Evolutionary conservation across 2,113 vertebrate species (phyloP), one percentile per base, ranked within the genome.

Genomic region (Malurus melanocephalus): DNA sequence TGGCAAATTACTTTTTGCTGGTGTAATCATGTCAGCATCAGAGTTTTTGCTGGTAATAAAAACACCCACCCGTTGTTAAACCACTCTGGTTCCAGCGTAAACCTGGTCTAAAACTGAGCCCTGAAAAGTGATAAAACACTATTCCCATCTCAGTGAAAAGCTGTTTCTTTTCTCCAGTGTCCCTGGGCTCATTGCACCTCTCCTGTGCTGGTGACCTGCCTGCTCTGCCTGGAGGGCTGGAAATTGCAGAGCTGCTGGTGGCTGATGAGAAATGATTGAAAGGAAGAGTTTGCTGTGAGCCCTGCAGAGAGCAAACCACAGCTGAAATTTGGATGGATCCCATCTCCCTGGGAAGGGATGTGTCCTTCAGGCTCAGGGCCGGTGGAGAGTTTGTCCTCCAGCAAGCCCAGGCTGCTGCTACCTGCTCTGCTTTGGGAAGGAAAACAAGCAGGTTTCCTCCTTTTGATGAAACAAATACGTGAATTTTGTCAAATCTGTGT

Each of bases 221-320:
- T 42, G 60, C 43, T 38, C 35, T 84, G 80, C 92, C 93, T 56
- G 66, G 35, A 84, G 88, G 86, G 77, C 73, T 90, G 77, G 82
- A 67, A 86, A 75, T 35, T 60, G 77, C 88, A 65, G 80, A 90
- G 84, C 84, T 91, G 60, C 21, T 56, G 67, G 85, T 83, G 76
- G 43, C 64, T 71, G 92, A 62, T 57, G 88, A 91, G 51, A 79
- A 94, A 79, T 38, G 17, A 69, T 65, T 57, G 17, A 38, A 28
- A 49, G 59, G 82, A 82, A 73, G n/a, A 0, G 0, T 15, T 52
- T 52, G 60, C 68, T 18, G 8, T 1, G 7, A 89, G 73, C 64
- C 18, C 20, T 28, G 30, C 4, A 43, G 85, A 35, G 13, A 68
- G 27, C 35, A 75, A 80, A 60, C 2, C 73, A 28, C 48, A 18